Base-by-base conservation (phyloP, 2,113 vertebrate genomes). In the Boulengeromyrus knoepffleri region DNA sequence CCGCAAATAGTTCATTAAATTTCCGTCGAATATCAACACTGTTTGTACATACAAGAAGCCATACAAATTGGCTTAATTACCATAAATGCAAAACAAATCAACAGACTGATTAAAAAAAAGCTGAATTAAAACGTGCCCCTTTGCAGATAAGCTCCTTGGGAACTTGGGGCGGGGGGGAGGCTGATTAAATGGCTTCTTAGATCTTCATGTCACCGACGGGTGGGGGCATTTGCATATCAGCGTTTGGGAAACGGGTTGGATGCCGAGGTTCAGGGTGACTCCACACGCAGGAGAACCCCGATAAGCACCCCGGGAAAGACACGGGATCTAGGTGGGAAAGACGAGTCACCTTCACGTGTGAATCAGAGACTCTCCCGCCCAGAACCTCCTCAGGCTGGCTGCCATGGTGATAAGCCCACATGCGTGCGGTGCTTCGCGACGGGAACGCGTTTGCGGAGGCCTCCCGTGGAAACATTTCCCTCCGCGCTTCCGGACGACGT, bases 311-410 rank as follows among this genome's bases (percentile, higher is more conserved):
- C 19, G 24, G 7, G 47, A 66, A 56, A 42, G 53, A n/a, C 3
- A 17, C 15, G 70, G 46, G 24, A 36, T 31, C 13, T 42, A n/a
- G 80, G 45, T 19, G 10, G 74, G 70, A 77, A 31, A 39, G 27
- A 13, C 12, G 50, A 89, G 88, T 86, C 83, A 74, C 90, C 80
- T 89, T 66, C 46, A 47, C 88, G 45, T 42, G 50, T 45, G 80
- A 84, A 52, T 91, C 88, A 86, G 45, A 62, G 77, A 86, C 90
- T 89, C 85, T 66, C 80, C 85, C 36, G 24, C 45, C 70, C n/a
- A 45, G 10, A 46, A 21, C 47, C 49, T 89, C 52, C 27, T 39
- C 27, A 77, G 62, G 62, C 62, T 13, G 62, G 62, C 62, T 70
- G 62, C 62, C 62, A 70, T 31, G 31, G 74, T 7, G 74, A 80